These are phyloP conservation scores for Ophonus ardosiacus DNA, from an alignment of 2,888 invertebrate genomes.

Conservation along the genomic window DNA sequence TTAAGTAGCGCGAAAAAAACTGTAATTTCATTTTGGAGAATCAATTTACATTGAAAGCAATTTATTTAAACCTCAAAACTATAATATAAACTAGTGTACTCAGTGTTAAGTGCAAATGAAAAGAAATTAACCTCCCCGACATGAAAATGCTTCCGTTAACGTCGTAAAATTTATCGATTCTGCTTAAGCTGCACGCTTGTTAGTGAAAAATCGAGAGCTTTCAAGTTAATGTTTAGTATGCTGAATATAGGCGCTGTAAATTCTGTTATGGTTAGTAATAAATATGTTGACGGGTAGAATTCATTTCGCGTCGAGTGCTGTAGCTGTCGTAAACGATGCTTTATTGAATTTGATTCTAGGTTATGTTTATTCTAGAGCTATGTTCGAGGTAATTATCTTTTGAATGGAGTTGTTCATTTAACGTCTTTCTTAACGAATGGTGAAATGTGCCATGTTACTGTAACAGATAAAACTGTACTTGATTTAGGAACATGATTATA, in stretches of 20 bases:
- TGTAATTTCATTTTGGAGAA: too few species aligned
- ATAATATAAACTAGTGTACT: not conserved
- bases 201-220: conserved; percentile 9
- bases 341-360: conserved; percentile 35
- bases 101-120: not conserved
- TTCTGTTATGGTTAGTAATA: conserved; percentile 40
- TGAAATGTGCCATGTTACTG: too few species aligned
- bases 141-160: conserved; percentile 14
- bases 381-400: conserved; percentile 15
- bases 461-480: too few species aligned
- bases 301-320: conserved; percentile 23
- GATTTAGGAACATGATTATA: too few species aligned
- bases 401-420: conserved; percentile 17
- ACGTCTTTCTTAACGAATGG: not conserved
- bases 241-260: conserved; percentile 31
- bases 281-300: conserved; percentile 37
- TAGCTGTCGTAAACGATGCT: conserved; percentile 37
- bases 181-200: conserved; percentile 9
- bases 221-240: conserved; percentile 8
- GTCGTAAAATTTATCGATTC: not conserved
- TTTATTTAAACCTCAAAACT: not conserved
- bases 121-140: not conserved
- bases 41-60: not conserved
- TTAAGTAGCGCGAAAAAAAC: too few species aligned
- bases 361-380: conserved; percentile 17